Conservation (phyloP, 2,113 vertebrate genomes). For the Prietella phreatophila region DNA sequence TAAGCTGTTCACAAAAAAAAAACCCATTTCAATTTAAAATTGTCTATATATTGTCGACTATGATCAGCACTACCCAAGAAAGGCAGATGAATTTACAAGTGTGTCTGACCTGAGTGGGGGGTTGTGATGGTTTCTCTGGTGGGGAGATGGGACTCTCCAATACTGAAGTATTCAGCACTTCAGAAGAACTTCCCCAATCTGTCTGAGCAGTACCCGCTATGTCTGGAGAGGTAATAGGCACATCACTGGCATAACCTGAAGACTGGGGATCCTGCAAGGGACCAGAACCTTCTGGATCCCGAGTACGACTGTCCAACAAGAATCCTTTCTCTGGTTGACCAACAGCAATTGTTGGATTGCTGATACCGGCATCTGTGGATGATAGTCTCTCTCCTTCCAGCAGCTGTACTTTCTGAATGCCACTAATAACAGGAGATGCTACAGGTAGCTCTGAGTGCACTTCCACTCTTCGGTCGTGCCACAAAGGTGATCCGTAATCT, state of each 20-base stretch:
- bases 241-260: conserved; percentile 76
- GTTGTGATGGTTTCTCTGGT: conserved; percentile 49
- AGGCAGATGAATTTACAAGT: not conserved
- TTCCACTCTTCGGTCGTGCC: conserved; percentile 63
- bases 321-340: conserved; percentile 43
- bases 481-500: conserved; percentile 72
- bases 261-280: conserved; percentile 60
- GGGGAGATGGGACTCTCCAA: conserved; percentile 68
- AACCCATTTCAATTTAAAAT: not conserved
- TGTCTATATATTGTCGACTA: not conserved
- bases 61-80: not conserved
- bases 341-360: conserved; percentile 13
- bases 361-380: not conserved
- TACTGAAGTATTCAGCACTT: conserved; percentile 68
- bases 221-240: conserved; percentile 72
- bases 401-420: conserved; percentile 61
- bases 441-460: conserved; percentile 53
- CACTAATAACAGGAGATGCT: conserved; percentile 45
- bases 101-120: conserved; percentile 67
- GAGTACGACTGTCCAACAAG: conserved; percentile 48
- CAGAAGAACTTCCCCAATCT: conserved; percentile 74
- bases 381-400: conserved; percentile 35
- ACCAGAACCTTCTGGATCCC: conserved; percentile 35
- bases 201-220: conserved; percentile 66
- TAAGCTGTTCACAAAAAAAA: not conserved